Base-by-base conservation (phyloP, 2,113 vertebrate species). In the Xenopus borealis region DNA sequence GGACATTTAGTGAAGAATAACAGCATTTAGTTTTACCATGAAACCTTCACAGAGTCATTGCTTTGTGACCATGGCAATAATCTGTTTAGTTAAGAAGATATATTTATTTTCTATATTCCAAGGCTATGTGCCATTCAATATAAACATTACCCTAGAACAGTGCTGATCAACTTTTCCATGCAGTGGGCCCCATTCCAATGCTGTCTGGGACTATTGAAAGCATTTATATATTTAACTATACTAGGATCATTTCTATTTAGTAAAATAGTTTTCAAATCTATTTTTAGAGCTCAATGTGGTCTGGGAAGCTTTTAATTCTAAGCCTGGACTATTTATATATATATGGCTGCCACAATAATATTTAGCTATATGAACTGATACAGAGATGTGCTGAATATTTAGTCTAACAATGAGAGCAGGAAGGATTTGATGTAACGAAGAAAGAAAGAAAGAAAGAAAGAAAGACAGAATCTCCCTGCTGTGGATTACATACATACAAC, bases 271-370 rank as follows among this genome's bases (percentile, higher is more conserved):
- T 70, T 66, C 12, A 0, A 16, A 72, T 79, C 27, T 47, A 80
- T 81, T 58, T 63, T 74, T 79, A 72, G 58, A 80, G 78, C 70
- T 30, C 69, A 68, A 81, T 75, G 44, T 64, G 62, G 59, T 76
- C 82, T 76, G 79, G 46, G 66, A 80, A 84, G 77, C 75, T 57
- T 75, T 84, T 72, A 53, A 69, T 80, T 55, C 78, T 18, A 59
- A 75, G 80, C 82, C 73, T 81, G n/a, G 75, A 75, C 83, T 86
- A 84, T 83, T 86, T 88, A 81, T 78, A 81, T 78, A 19, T 79
- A 81, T 78, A n/a, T 66, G 83, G 85, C 82, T 84, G 85, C 72
- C 71, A 84, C 71, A 81, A 84, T 79, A 53, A 57, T 80, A 61
- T 62, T 70, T 53, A 75, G 78, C 74, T 72, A 76, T 79, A 13